Evolutionary conservation across 2,797 vertebrate species (phyloP).

Genomic region (Periparus ater): DNA sequence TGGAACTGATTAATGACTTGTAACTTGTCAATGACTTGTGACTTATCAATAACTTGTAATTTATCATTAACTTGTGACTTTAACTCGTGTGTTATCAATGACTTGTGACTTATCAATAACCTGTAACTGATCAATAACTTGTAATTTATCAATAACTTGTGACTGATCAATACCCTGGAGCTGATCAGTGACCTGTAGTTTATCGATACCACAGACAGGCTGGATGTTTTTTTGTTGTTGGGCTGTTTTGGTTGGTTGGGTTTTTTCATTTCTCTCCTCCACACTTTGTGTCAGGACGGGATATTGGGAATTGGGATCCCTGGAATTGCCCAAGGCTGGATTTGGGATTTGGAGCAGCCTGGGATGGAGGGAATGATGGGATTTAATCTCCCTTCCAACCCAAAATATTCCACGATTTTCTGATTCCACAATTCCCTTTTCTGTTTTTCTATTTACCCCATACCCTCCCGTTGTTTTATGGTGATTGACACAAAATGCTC

Average conservation of each 20-base stretch:
- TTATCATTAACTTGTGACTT: no score
- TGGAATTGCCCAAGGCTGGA: neutral
- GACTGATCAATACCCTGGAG: neutral
- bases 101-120: neutral
- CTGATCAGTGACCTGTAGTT: neutral
- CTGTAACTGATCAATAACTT: neutral
- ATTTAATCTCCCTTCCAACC: neutral
- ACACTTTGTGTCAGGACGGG: neutral
- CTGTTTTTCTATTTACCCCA: neutral
- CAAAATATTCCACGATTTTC: neutral
- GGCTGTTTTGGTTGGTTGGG: rapidly evolving
- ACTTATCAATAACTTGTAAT: neutral
- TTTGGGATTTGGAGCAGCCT: neutral
- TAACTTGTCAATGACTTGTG: no score
- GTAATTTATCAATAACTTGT: no score
- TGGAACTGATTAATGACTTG: no score
- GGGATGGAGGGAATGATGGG: rapidly evolving
- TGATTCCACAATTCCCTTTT: neutral
- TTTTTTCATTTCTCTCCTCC: neutral
- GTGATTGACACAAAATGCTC: neutral
- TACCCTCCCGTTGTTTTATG: rapidly evolving
- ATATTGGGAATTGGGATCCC: neutral
- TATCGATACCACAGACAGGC: neutral
- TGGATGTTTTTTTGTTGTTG: neutral
- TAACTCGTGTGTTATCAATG: no score